Conservation (phyloP, 2,888 invertebrate genomes). For the Ormyrus rosae region DNA sequence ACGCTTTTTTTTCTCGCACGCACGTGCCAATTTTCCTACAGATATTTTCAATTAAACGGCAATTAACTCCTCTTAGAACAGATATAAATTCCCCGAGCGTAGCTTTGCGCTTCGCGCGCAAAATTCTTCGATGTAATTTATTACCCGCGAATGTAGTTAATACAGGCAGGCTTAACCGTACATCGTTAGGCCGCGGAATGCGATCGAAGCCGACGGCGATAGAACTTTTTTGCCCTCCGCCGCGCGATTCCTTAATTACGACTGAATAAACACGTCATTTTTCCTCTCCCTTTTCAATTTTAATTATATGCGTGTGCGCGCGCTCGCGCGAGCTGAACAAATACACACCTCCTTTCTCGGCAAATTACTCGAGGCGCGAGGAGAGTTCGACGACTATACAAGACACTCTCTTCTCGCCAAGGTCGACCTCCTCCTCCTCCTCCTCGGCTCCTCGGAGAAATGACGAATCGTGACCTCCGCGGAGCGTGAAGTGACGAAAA, state of each 20-base stretch:
- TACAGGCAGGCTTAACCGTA: too few relatives aligned
- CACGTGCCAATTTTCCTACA: too few relatives aligned
- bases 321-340: slow-evolving; percentile 11
- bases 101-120: too few relatives aligned
- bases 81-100: too few relatives aligned
- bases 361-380: slow-evolving; percentile 55
- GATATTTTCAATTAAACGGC: too few relatives aligned
- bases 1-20: too few relatives aligned
- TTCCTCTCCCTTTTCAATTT: slow-evolving; percentile 45
- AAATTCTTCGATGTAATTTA: too few relatives aligned
- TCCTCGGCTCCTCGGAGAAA: background rate
- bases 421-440: slow-evolving; percentile 43
- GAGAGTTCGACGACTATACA: slow-evolving; percentile 53
- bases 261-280: slow-evolving; percentile 24
- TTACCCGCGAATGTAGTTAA: too few relatives aligned
- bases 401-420: slow-evolving; percentile 43
- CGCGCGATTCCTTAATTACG: slow-evolving; percentile 4
- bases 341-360: slow-evolving; percentile 51
- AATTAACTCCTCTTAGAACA: too few relatives aligned
- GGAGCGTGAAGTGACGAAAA: slow-evolving; percentile 50
- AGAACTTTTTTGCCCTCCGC: background rate
- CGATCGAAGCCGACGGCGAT: too few relatives aligned
- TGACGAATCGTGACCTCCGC: slow-evolving; percentile 58
- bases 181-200: too few relatives aligned
- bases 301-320: slow-evolving; percentile 57